These are phyloP conservation scores for Peromyscus californicus DNA, from an alignment of 2,113 vertebrate genomes.

Conservation along the genomic window DNA sequence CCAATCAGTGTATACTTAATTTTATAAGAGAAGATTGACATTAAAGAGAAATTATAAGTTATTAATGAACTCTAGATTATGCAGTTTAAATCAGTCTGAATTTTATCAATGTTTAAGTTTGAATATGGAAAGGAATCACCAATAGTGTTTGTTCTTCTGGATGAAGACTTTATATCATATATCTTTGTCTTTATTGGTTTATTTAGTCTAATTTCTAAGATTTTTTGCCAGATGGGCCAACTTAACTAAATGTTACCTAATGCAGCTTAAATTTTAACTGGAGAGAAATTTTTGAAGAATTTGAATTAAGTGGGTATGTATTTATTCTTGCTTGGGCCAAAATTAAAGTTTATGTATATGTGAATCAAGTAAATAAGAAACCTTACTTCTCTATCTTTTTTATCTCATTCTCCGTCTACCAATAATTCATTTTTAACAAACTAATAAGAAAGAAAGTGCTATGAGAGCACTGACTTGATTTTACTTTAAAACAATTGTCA, in stretches of 20 bases:
- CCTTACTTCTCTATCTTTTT: constrained; percentile 21
- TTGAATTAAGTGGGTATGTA: neutral
- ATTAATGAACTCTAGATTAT: constrained; percentile 1
- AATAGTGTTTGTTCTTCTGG: constrained; percentile 13
- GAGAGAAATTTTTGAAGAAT: constrained; percentile 23
- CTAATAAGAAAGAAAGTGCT: neutral
- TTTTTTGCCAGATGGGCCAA: constrained; percentile 15
- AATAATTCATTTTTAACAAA: neutral
- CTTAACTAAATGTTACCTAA: neutral
- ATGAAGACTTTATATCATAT: neutral
- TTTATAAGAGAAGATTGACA: constrained; percentile 16
- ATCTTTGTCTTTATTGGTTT: neutral
- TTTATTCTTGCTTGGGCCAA: neutral
- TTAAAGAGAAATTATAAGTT: neutral
- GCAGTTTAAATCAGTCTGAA: constrained; percentile 8
- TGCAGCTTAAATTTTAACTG: constrained; percentile 35
- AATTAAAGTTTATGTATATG: constrained; percentile 13
- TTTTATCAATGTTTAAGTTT: constrained; percentile 41
- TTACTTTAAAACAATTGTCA: neutral
- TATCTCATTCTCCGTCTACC: neutral
- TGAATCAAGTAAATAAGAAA: neutral
- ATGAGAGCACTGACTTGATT: neutral
- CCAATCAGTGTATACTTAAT: neutral
- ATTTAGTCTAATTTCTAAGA: constrained; percentile 19
- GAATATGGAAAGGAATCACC: constrained; percentile 48